Base-by-base conservation (phyloP, 2,888 invertebrate species). In the Ophion ventricosus region DNA sequence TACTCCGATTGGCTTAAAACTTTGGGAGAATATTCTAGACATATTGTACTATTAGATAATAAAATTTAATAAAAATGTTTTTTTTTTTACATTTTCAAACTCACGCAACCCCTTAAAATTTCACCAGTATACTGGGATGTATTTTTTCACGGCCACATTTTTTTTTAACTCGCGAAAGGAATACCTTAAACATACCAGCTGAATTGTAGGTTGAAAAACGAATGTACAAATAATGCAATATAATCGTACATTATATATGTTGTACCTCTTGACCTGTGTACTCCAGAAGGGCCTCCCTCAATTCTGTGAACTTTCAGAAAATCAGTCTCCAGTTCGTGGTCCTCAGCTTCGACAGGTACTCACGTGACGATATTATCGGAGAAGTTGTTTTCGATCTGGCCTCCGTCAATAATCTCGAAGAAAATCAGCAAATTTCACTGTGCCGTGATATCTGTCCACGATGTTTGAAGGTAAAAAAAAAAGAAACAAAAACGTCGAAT, bases 311-410 rank as follows among this genome's bases (percentile, higher is more conserved):
- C 82, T 92, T 91, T 0, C 92, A 97, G 92, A 96, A 96, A 91
- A 98, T 98, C 93, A 98, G 98, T 5, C 95, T 98, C 75, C 98
- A 99, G 94, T 98, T 99, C 93, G 97, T 98, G 78, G 97, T 98
- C 23, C 95, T 97, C 92, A 99, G 97, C 94, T 94, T 96, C 88
- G 93, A 85, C 90, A 97, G 99, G 92, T 99, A 99, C 93, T 99
- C 99, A 49, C 96, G 99, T 25, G 99, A 99, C 92, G 99, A 99
- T 93, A 98, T 99, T 90, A 98, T 99, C 89, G 99, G 99, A 2
- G 99, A 99, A 94, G 98, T 99, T 80, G 97, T 98, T 89, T 97
- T 97, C 89, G 96, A 97, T n/a, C 93, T 98, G 88, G 95, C 95
- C 82, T 94, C 95, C 54, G 94, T 96, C 35, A 81, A 91, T 23